A percentile compares a stretch with the other conserved stretches of the same genome.
Conservation (phyloP, 2,888 invertebrate species). For the Atherix ibis region DNA sequence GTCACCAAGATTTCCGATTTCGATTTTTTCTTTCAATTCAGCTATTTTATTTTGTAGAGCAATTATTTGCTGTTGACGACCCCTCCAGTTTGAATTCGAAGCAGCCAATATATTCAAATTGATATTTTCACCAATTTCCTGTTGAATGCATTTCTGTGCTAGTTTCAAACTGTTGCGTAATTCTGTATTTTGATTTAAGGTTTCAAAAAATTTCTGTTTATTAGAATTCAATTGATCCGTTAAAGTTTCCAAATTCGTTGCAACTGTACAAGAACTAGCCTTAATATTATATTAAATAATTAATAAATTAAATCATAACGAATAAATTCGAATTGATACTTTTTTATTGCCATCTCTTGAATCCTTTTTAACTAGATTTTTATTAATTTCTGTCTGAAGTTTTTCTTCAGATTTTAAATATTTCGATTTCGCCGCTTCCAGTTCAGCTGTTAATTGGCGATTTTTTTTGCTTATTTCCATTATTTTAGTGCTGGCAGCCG, state of each 20-base stretch:
- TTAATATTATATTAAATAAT: neutral
- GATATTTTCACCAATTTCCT: constrained; percentile 59
- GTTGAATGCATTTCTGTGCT: constrained; percentile 56
- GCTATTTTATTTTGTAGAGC: constrained; percentile 49
- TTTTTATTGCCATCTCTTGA: neutral
- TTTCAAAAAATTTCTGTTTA: constrained; percentile 49
- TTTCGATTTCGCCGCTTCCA: constrained; percentile 21
- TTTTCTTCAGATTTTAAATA: constrained; percentile 17
- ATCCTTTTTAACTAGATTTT: neutral
- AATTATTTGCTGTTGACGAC: constrained; percentile 59
- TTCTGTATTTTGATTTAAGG: constrained; percentile 49
- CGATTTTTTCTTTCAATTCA: constrained; percentile 48
- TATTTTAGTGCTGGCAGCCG: constrained; percentile 22
- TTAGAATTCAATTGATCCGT: constrained; percentile 40
- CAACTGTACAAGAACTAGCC: constrained; percentile 2
- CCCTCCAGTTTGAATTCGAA: constrained; percentile 51
- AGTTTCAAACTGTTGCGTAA: constrained; percentile 55
- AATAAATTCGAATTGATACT: too few relatives aligned
- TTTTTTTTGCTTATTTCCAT: constrained; percentile 28
- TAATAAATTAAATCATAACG: too few relatives aligned
- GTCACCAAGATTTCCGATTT: constrained; percentile 3
- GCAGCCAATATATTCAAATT: constrained; percentile 43
- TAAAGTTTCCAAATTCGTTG: neutral
- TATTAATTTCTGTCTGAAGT: neutral
- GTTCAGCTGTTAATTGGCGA: constrained; percentile 21